Base-by-base conservation (phyloP, 2,113 vertebrate genomes). In the Todiramphus saurophagus region DNA sequence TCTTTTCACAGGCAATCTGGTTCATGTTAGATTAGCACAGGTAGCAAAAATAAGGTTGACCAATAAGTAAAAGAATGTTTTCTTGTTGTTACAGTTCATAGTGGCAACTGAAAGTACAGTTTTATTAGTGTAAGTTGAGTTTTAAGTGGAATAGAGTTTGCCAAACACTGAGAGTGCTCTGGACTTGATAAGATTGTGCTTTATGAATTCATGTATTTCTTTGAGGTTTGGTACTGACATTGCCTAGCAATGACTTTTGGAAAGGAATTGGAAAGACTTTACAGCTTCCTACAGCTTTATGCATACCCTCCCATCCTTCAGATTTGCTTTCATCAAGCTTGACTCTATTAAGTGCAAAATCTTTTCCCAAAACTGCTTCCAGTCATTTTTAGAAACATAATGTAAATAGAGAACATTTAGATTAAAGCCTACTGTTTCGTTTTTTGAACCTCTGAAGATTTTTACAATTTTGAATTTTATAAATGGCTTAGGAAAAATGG, bases 391-490 rank as follows among this genome's bases (percentile, higher is more conserved):
- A 83, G 44, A 94, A 67, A 20, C 7, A 11, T 88, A 74, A 70
- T 79, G 66, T 95, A 95, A 94, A 93, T 79, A 94, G 55, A 90
- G 41, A 90, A 44, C 39, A 53, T 83, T 88, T 90, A 89, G 90
- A 74, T 96, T 86, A 86, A 80, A 92, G n/a, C 63, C 43, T 85
- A 18, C 39, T 83, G 43, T 59, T 93, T 93, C 87, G 79, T 50
- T 93, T 51, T 92, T 68, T 87, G 50, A 86, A 51, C 51, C 48
- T 79, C 56, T 84, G 69, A 93, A 82, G 66, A 68, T 64, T 93
- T 95, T 89, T 41, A 16, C 16, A 33, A 21, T 83, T 93, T 92
- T 35, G 73, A 93, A 73, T 84, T 37, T 87, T 77, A 68, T 50
- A 92, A 94, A 90, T 81, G 56, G 60, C 68, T 87, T 83, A 89